These are phyloP conservation scores for Hybos culiciformis DNA, from an alignment of 2,888 invertebrate genomes.

Conservation along the genomic window DNA sequence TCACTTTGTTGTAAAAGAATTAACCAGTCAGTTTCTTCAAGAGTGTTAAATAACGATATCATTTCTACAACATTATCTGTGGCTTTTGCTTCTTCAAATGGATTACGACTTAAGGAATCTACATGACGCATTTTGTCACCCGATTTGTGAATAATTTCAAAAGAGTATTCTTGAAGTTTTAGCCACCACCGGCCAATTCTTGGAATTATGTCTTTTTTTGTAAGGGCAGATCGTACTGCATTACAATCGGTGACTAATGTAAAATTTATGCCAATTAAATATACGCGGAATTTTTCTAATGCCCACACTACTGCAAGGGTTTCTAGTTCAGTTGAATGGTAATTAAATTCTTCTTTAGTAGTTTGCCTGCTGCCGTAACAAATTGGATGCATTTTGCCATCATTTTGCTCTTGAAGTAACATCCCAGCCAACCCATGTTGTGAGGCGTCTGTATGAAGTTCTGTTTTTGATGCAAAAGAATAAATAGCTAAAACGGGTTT, in stretches of 20 bases:
- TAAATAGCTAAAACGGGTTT: conserved; percentile 4
- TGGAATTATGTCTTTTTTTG: conserved; percentile 18
- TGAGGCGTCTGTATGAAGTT: conserved; percentile 20
- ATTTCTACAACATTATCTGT: conserved; percentile 1
- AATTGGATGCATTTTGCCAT: conserved; percentile 8
- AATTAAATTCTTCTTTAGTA: conserved; percentile 19
- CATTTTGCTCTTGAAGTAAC: conserved; percentile 16
- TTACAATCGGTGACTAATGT: conserved; percentile 18
- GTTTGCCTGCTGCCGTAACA: conserved; percentile 20
- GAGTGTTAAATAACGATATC: background rate
- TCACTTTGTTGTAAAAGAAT: conserved; percentile 8
- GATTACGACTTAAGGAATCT: conserved; percentile 14
- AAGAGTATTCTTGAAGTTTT: conserved; percentile 14
- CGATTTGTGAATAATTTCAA: conserved; percentile 10
- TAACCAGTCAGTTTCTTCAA: conserved; percentile 7
- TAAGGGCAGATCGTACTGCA: conserved; percentile 10
- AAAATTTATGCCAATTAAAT: conserved; percentile 19
- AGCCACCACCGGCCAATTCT: conserved; percentile 19
- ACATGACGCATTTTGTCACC: conserved; percentile 14
- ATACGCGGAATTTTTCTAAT: conserved; percentile 21
- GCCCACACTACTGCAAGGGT: conserved; percentile 22
- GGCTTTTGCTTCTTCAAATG: conserved; percentile 2
- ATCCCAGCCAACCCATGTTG: conserved; percentile 18
- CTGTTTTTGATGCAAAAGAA: conserved; percentile 7
- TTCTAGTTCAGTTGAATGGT: conserved; percentile 23